phyloP scores from a whole-genome alignment of 2,888 invertebrate species.

The Epinotia bilunana region DNA sequence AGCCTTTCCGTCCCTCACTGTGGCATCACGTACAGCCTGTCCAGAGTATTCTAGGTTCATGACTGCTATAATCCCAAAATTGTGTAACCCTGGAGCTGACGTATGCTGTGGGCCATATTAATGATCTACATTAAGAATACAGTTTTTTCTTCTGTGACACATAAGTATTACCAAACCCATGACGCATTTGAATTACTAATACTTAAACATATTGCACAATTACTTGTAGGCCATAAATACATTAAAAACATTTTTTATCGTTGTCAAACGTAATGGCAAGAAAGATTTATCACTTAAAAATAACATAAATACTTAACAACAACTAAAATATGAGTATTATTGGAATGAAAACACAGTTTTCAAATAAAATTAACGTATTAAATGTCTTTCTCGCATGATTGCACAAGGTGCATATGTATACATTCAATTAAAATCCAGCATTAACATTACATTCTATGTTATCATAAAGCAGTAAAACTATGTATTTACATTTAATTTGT shows the following conservation, averaged over 20 bases:
- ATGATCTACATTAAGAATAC: neutral
- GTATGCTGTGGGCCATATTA: too few relatives aligned
- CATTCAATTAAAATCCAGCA: constrained; percentile 28
- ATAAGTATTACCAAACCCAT: constrained; percentile 1
- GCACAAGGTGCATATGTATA: constrained; percentile 44
- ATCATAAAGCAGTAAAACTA: constrained; percentile 29
- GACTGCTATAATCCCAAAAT: too few relatives aligned
- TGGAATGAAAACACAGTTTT: constrained; percentile 60
- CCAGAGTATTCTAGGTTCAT: too few relatives aligned
- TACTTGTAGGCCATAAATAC: constrained; percentile 58
- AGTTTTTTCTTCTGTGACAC: neutral
- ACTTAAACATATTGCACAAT: constrained; percentile 62
- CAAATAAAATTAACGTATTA: constrained; percentile 43
- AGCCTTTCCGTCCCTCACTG: too few relatives aligned
- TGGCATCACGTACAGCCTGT: too few relatives aligned
- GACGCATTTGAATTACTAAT: constrained; percentile 38
- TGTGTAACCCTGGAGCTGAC: too few relatives aligned
- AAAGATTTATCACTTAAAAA: constrained; percentile 48
- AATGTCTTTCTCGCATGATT: constrained; percentile 50
- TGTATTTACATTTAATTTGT: constrained; percentile 38
- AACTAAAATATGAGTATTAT: constrained; percentile 59
- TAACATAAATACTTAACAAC: constrained; percentile 47
- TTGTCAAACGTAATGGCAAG: constrained; percentile 66
- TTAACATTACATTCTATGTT: constrained; percentile 23
- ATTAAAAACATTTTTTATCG: constrained; percentile 52